A percentile compares a stretch with the other conserved stretches of the same genome.
These are phyloP conservation scores for Chamaetylas fuelleborni DNA, from an alignment of 2,113 vertebrate genomes.

Conservation along the genomic window DNA sequence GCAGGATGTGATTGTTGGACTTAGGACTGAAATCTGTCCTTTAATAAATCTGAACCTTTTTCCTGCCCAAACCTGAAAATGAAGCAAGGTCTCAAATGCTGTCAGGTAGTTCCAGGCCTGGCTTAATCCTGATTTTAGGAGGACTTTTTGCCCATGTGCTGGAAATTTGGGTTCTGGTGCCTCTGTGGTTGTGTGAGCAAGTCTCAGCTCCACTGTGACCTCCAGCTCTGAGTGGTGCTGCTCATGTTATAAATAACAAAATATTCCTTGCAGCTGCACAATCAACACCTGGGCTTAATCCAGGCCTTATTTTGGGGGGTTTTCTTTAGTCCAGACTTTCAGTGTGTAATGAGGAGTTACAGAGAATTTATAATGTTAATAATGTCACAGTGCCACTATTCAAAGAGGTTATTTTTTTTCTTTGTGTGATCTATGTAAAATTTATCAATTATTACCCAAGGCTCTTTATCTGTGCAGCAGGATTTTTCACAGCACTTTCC, in stretches of 20 bases:
- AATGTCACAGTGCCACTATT: not conserved
- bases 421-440: not conserved
- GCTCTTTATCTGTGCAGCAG: not conserved
- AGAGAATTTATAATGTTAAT: not conserved
- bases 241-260: not conserved
- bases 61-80: not conserved
- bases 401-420: not conserved
- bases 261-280: not conserved
- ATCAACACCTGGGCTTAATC: not conserved
- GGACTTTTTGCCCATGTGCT: not conserved
- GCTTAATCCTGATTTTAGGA: not conserved
- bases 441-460: not conserved
- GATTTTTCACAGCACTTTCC: not conserved
- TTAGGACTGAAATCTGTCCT: not conserved
- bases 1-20: not conserved
- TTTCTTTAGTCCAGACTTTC: not conserved
- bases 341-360: not conserved
- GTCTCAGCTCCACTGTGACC: not conserved
- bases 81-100: not conserved
- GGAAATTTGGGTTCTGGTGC: not conserved
- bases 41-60: not conserved
- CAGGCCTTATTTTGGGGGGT: accelerated
- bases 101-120: not conserved
- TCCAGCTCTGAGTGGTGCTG: not conserved
- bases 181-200: not conserved